Evolutionary conservation across 2,888 invertebrate genomes (phyloP).

Genomic region (Craniophora ligustri): DNA sequence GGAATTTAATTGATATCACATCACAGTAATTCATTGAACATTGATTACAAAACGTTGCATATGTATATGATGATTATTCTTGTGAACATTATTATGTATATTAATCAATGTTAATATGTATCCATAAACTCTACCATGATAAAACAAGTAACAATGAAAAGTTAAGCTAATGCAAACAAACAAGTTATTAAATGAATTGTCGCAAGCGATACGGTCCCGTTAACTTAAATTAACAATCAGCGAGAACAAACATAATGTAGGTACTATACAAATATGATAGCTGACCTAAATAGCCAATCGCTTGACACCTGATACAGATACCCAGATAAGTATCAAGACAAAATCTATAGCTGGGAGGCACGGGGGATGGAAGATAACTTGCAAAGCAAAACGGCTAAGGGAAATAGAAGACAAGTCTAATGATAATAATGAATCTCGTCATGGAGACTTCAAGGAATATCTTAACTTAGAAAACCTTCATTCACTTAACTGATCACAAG

Average conservation of each 20-base stretch:
- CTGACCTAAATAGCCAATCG: constrained; percentile 41
- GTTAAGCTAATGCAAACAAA: constrained; percentile 1
- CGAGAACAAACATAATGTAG: constrained; percentile 10
- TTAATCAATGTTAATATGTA: constrained; percentile 7
- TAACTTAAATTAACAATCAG: constrained; percentile 20
- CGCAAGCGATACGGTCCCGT: constrained; percentile 2
- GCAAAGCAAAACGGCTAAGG: neutral
- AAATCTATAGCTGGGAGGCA: constrained; percentile 1
- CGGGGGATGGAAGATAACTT: neutral
- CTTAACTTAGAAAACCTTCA: too few relatives aligned
- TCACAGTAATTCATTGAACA: too few relatives aligned
- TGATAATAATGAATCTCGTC: too few relatives aligned
- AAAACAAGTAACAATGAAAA: too few relatives aligned
- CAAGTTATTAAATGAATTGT: constrained; percentile 10
- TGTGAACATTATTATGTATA: constrained; percentile 5
- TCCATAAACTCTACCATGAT: constrained; percentile 7
- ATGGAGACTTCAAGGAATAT: too few relatives aligned
- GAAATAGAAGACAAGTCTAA: too few relatives aligned
- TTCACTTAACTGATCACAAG: too few relatives aligned
- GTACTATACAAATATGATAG: constrained; percentile 31
- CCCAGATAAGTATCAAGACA: constrained; percentile 5
- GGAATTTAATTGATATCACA: too few relatives aligned
- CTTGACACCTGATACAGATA: constrained; percentile 14
- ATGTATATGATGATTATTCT: too few relatives aligned
- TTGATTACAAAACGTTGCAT: too few relatives aligned